phyloP scores from a whole-genome alignment of 2,888 invertebrate species.

The Synergus itoensis region DNA sequence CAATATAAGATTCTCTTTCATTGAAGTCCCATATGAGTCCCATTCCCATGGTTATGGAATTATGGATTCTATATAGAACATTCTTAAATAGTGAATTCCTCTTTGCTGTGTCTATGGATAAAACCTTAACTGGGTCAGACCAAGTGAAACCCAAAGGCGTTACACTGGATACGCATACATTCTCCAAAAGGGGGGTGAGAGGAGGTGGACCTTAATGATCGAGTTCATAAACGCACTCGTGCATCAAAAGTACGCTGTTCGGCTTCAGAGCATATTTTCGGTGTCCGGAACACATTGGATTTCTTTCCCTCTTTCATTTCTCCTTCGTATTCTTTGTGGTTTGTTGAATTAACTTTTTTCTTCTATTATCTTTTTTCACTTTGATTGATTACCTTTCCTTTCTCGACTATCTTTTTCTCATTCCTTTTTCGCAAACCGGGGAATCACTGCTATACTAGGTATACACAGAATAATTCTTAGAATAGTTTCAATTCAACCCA shows the following conservation, averaged over 20 bases:
- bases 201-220: constrained; percentile 61
- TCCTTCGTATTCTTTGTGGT: background rate
- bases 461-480: too few relatives aligned
- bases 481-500: too few relatives aligned
- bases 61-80: constrained; percentile 16
- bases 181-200: constrained; percentile 55
- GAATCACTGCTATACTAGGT: background rate
- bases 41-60: constrained; percentile 16
- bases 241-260: constrained; percentile 57
- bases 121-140: constrained; percentile 72
- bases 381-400: background rate
- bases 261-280: constrained; percentile 57
- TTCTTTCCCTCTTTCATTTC: constrained; percentile 23
- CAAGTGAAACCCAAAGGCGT: constrained; percentile 75
- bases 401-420: background rate
- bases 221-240: constrained; percentile 64
- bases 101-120: constrained; percentile 43
- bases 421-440: background rate
- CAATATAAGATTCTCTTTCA: constrained; percentile 15
- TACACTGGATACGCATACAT: constrained; percentile 62
- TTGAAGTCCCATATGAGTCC: background rate
- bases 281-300: constrained; percentile 37
- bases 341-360: constrained; percentile 5
- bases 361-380: background rate
- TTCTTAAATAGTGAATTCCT: constrained; percentile 26